Conservation (phyloP, 2,888 invertebrate genomes). For the Apodemia duryi region DNA sequence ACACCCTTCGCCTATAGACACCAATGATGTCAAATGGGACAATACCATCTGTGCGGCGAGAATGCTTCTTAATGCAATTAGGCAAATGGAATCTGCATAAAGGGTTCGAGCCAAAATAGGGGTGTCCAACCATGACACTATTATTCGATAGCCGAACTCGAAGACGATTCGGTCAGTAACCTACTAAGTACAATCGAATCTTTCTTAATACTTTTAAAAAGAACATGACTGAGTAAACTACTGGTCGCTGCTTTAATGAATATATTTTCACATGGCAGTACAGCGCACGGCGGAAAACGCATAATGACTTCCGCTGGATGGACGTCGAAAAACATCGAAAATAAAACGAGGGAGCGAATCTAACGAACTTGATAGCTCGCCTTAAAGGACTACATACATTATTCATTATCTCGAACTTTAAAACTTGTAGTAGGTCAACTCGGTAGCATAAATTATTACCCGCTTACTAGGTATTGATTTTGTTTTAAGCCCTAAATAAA, state of each 20-base stretch:
- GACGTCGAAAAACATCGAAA: constrained; percentile 64
- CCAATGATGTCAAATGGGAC: no score
- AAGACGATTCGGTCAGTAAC: constrained; percentile 21
- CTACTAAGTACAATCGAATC: constrained; percentile 21
- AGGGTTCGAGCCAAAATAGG: no score
- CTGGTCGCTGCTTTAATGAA: constrained; percentile 69
- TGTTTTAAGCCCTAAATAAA: no score
- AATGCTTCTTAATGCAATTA: no score
- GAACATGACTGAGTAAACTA: constrained; percentile 43
- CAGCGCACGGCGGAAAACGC: constrained; percentile 66
- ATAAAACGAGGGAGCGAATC: constrained; percentile 47
- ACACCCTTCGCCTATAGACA: no score
- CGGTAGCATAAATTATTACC: not conserved
- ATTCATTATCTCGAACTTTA: constrained; percentile 10
- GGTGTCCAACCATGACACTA: not conserved
- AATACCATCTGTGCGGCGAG: no score
- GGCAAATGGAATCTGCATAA: no score
- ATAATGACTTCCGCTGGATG: constrained; percentile 72
- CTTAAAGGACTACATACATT: constrained; percentile 22
- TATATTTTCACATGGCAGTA: constrained; percentile 69
- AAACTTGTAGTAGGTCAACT: not conserved
- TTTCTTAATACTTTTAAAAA: constrained; percentile 34
- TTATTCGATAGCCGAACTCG: not conserved
- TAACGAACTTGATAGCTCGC: constrained; percentile 31
- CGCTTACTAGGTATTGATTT: no score